Conservation (phyloP, 2,113 vertebrate species). For the Morone chrysops region DNA sequence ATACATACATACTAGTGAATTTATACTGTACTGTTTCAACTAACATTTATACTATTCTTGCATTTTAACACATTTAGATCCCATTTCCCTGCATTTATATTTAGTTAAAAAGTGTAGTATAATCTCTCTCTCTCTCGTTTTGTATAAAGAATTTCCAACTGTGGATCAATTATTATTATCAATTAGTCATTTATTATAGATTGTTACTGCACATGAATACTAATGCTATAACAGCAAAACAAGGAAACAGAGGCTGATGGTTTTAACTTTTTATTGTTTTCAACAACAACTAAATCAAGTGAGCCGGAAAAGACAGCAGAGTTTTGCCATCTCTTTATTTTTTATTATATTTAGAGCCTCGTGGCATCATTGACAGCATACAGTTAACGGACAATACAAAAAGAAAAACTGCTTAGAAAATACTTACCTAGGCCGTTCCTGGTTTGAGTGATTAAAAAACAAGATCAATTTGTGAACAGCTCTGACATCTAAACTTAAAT, state of each 20-base stretch:
- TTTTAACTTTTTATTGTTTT: neutral
- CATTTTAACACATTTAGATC: too few species aligned
- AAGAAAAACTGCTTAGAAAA: conserved; percentile 80
- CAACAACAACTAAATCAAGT: neutral
- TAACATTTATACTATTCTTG: too few species aligned
- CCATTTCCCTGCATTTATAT: too few species aligned
- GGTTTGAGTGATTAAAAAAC: conserved; percentile 74
- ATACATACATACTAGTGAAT: too few species aligned
- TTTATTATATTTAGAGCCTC: conserved; percentile 72
- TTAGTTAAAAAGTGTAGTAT: too few species aligned
- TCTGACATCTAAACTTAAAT: conserved; percentile 45
- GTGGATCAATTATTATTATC: too few species aligned
- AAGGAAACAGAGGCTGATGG: neutral
- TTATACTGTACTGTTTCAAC: too few species aligned
- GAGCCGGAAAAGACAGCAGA: neutral
- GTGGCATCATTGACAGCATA: conserved; percentile 76
- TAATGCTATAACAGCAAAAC: neutral
- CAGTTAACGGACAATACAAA: conserved; percentile 78
- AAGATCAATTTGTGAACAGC: conserved; percentile 36
- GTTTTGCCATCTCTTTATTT: conserved; percentile 74
- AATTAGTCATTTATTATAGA: neutral
- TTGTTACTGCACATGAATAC: neutral
- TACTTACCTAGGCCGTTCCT: conserved; percentile 85
- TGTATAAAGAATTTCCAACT: too few species aligned
- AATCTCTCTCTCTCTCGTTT: too few species aligned